These are phyloP conservation scores for Muschampia staudingeri DNA, from an alignment of 2,888 invertebrate genomes.

Conservation along the genomic window DNA sequence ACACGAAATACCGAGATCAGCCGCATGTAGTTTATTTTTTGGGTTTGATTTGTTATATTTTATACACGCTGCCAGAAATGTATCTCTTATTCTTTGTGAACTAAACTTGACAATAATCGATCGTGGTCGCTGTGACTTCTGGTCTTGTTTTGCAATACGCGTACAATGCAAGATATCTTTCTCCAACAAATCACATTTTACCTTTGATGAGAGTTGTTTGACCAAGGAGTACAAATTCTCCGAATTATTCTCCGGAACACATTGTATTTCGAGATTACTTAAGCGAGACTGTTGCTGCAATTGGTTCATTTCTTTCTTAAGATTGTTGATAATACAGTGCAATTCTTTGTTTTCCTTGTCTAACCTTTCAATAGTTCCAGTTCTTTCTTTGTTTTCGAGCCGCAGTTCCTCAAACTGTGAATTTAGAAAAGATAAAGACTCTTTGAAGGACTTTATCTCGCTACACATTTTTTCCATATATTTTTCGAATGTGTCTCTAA, in stretches of 20 bases:
- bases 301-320: conserved; percentile 8
- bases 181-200: not conserved
- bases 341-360: conserved; percentile 1
- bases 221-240: not conserved
- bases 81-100: conserved; percentile 11
- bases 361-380: not conserved
- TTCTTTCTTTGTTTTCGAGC: not conserved
- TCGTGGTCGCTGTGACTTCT: not conserved
- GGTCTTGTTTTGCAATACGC: conserved; percentile 8
- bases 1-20: not conserved
- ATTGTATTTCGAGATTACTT: conserved; percentile 13
- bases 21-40: conserved; percentile 11
- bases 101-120: conserved; percentile 1
- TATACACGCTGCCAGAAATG: not conserved
- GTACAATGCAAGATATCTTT: conserved; percentile 2
- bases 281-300: not conserved
- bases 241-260: not conserved
- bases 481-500: not conserved
- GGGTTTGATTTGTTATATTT: conserved; percentile 3
- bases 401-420: not conserved
- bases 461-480: not conserved
- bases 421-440: not conserved
- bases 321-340: not conserved
- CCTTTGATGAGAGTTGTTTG: conserved; percentile 2
- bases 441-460: not conserved